Evolutionary conservation across 2,113 vertebrate species (phyloP).

Genomic region (Panthera tigris): DNA sequence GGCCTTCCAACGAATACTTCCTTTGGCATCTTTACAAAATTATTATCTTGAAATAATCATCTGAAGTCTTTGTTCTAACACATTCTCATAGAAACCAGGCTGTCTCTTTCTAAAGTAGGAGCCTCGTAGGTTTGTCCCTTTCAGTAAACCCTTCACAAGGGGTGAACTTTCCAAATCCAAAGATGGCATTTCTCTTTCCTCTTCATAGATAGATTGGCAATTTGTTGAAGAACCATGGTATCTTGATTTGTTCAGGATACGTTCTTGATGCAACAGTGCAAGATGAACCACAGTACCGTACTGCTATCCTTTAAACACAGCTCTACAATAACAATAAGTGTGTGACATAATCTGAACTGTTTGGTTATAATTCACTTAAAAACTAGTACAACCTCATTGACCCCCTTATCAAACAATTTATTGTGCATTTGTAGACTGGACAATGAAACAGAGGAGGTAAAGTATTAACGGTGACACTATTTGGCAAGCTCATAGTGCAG

Average conservation of each 20-base stretch:
- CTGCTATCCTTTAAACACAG: constrained; percentile 68
- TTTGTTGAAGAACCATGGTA: constrained; percentile 32
- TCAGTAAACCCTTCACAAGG: background rate
- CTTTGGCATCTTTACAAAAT: constrained; percentile 57
- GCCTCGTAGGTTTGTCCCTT: background rate
- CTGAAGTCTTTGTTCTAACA: constrained; percentile 23
- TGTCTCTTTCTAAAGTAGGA: background rate
- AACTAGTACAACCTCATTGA: constrained; percentile 87
- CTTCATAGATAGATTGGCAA: background rate
- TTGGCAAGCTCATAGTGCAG: constrained; percentile 89
- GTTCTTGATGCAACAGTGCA: constrained; percentile 19
- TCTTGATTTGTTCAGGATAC: constrained; percentile 56
- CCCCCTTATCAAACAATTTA: constrained; percentile 90
- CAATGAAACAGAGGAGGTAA: constrained; percentile 88
- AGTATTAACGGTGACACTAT: constrained; percentile 91
- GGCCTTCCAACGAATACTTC: constrained; percentile 38
- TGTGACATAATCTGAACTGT: constrained; percentile 81
- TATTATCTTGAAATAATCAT: constrained; percentile 59
- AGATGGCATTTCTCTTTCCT: background rate
- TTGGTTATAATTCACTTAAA: constrained; percentile 86
- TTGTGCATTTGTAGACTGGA: constrained; percentile 86
- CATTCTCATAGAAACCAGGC: background rate
- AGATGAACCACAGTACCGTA: constrained; percentile 11
- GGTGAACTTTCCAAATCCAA: constrained; percentile 32
- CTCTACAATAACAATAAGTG: constrained; percentile 53